Evolutionary conservation across 2,888 invertebrate genomes (phyloP), one percentile per base, ranked within the genome.

Genomic region (Meghimatium bilineatum): DNA sequence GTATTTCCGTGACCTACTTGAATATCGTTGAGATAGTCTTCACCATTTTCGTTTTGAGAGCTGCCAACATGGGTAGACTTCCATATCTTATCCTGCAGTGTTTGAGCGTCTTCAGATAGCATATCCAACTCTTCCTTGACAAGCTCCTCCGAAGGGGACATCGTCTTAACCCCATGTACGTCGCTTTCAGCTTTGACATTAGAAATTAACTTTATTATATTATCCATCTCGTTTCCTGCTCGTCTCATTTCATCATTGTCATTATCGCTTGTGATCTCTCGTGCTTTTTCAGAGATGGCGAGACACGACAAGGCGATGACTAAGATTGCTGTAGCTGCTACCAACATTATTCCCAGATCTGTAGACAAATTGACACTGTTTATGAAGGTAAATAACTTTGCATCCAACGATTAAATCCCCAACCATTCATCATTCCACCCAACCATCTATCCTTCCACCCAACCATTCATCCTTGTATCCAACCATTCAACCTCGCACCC

Each of bases 81-180:
- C 20, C 3, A 26, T 8, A 72, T 44, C 14, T 44, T 38, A 6
- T 72, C 71, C 14, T 44, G 23, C 17, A 72, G n/a, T 38, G 26
- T 72, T 8, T n/a, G 3, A 44, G 71, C 71, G 14, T 72, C 71
- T 72, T 72, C 44, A n/a, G 38, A 38, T 26, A 72, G 12, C n/a
- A 44, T 72, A n/a, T 72, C 71, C n/a, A 72, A 38, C n/a, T 72
- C 44, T 72, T 72, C 71, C n/a, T 72, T 72, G 71, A 72, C 34
- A 6, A 72, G 44, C 6, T 44, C 34, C 1, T 72, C 71, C n/a
- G n/a, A 5, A 3, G 71, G 1, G 26, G n/a, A 29, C n/a, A n/a
- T 5, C 5, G 3, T 12, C 12, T 14, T n/a, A 10, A n/a, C n/a
- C 26, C n/a, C 8, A 23, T 44, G 26, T 44, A n/a, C 1, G 8